Conservation (phyloP, 2,113 vertebrate species). For the Macroglossus sobrinus region DNA sequence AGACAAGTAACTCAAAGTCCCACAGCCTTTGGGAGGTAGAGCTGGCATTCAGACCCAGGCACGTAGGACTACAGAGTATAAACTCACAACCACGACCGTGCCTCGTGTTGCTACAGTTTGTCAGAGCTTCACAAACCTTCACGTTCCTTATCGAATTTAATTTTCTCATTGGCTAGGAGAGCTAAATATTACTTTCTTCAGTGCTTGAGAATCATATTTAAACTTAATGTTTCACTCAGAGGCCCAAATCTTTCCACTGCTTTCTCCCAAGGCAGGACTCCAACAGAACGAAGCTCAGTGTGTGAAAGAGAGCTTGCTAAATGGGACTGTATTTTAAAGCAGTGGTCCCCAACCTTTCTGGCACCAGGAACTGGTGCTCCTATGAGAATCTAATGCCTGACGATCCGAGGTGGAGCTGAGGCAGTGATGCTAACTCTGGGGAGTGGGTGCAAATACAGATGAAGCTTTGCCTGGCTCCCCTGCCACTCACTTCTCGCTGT, state of each 20-base stretch:
- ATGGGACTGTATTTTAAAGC: too few relatives aligned
- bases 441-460: too few relatives aligned
- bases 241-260: background rate
- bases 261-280: background rate
- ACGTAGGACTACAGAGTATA: background rate
- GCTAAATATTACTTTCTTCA: background rate
- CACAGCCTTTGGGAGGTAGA: background rate
- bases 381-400: too few relatives aligned
- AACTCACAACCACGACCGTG: accelerated
- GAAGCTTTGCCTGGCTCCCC: too few relatives aligned
- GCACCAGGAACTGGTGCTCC: too few relatives aligned
- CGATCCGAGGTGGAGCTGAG: too few relatives aligned
- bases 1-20: background rate
- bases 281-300: background rate
- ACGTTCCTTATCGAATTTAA: background rate
- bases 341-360: too few relatives aligned
- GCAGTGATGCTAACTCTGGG: too few relatives aligned
- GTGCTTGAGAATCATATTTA: background rate
- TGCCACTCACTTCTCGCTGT: too few relatives aligned
- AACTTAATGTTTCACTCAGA: background rate
- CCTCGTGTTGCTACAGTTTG: accelerated
- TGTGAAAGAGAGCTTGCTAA: background rate
- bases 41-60: background rate
- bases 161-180: background rate
- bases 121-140: background rate